Percentiles rank a stretch among this genome's conserved stretches.
Evolutionary conservation across 1,140 invertebrate genomes (phyloP).

Genomic region (Pseudomyrmex cubaensis): DNA sequence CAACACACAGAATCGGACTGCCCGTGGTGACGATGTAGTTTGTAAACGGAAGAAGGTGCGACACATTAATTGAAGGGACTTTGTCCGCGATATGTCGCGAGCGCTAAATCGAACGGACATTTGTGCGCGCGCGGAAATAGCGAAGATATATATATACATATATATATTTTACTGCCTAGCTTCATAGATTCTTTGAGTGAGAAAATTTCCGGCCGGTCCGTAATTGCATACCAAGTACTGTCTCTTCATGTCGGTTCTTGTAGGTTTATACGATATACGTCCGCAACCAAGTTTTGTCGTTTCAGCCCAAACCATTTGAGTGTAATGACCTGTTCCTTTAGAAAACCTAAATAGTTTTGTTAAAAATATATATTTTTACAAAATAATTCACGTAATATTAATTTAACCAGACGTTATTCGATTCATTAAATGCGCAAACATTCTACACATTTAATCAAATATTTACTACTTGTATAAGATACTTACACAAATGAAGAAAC

Average conservation of each 20-base stretch:
- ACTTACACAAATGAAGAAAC: conserved; percentile 33
- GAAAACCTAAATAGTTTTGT: conserved; percentile 25
- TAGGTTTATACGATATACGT: conserved; percentile 52
- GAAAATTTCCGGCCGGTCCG: conserved; percentile 81
- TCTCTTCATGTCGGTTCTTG: conserved; percentile 35
- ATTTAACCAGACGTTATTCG: too few relatives aligned
- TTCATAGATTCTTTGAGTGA: conserved; percentile 59
- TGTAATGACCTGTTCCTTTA: conserved; percentile 39
- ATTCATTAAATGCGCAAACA: not conserved
- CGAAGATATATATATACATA: not conserved
- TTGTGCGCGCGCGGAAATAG: not conserved
- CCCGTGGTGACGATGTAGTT: conserved; percentile 21
- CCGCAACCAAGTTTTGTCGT: conserved; percentile 81
- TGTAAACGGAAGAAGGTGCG: conserved; percentile 36
- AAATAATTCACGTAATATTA: not conserved
- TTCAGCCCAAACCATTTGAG: conserved; percentile 75
- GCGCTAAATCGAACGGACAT: too few relatives aligned
- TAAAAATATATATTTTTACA: not conserved
- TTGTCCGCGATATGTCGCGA: too few relatives aligned
- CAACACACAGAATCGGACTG: not conserved
- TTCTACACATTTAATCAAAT: not conserved
- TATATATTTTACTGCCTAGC: not conserved
- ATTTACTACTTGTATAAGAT: not conserved
- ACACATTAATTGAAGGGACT: conserved; percentile 4
- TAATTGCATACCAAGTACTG: conserved; percentile 82